Conservation (phyloP, 2,888 invertebrate species). For the Mythimna pallens region DNA sequence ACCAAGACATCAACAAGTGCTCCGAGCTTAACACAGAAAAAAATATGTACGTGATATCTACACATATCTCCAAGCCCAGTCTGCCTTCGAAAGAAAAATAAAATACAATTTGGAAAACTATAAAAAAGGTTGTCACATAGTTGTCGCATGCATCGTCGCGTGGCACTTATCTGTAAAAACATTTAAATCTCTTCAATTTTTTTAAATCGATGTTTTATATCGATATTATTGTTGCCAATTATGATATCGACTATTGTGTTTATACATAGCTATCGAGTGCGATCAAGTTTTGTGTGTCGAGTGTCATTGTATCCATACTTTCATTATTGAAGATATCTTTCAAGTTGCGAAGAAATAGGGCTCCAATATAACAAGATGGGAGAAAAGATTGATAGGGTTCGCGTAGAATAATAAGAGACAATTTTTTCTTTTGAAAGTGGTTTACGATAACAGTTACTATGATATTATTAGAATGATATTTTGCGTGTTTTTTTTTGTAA, state of each 20-base stretch:
- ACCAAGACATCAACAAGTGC: too few species aligned
- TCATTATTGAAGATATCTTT: constrained; percentile 47
- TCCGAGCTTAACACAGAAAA: too few species aligned
- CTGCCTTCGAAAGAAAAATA: too few species aligned
- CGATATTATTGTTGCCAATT: constrained; percentile 46
- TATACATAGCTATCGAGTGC: constrained; percentile 25
- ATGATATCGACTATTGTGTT: constrained; percentile 25
- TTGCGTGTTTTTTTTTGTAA: neutral
- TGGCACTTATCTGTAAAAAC: neutral
- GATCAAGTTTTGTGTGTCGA: constrained; percentile 54
- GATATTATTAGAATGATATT: neutral
- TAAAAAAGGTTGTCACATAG: neutral
- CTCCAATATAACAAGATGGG: constrained; percentile 47
- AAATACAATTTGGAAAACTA: neutral
- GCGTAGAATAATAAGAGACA: constrained; percentile 36
- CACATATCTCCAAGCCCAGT: too few species aligned
- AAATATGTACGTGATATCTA: too few species aligned
- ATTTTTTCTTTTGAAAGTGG: constrained; percentile 32
- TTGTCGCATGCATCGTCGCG: neutral
- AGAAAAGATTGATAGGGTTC: constrained; percentile 46
- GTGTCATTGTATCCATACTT: constrained; percentile 54
- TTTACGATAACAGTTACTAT: constrained; percentile 1
- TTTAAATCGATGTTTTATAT: constrained; percentile 25
- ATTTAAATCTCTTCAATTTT: neutral
- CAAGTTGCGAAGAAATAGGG: constrained; percentile 49